Evolutionary conservation across 1,140 invertebrate species (phyloP), one percentile per base, ranked within the genome.

Genomic region (Teleogryllus occipitalis): DNA sequence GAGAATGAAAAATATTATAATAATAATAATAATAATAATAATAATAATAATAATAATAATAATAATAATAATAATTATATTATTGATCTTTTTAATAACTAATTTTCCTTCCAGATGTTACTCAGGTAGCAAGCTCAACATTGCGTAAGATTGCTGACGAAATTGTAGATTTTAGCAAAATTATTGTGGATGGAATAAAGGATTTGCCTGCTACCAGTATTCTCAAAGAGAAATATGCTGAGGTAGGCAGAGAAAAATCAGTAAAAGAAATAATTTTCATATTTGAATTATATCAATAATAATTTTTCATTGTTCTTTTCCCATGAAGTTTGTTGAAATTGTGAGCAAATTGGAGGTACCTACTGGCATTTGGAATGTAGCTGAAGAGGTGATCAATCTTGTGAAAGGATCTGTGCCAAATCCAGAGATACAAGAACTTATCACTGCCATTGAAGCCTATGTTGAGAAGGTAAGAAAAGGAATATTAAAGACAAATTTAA

Each of bases 361-460:
- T 46, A 46, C 65, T 47, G 84, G 85, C 15, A 78, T 89, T 6
- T 80, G 90, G 18, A 83, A 82, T 12, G 78, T 89, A 0, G 79
- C 91, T 12, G 84, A 88, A 39, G 89, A 91, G 72, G 74, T 88
- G 7, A 85, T 87, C 73, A 84, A 86, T 0, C 84, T 87, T 0
- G 22, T 90, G 12, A 89, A 89, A 74, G 84, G 85, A 8, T 78
- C 89, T 10, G 79, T 91, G 65, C 90, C 91, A 6, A 90, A 89
- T 7, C 86, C 89, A 12, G 90, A 92, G 81, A 81, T 89, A 4
- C 88, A 87, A 82, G 86, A 88, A n/a, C 86, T 93, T 79, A 83
- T 90, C 14, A 86, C 88, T 72, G 84, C 85, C 5, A 82, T 89
- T 48, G 85, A 87, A 46, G 84, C 88, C 47, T 94, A 94, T 83